Base-by-base conservation (phyloP, 1,140 invertebrate genomes). In the Drosophila biarmipes region DNA sequence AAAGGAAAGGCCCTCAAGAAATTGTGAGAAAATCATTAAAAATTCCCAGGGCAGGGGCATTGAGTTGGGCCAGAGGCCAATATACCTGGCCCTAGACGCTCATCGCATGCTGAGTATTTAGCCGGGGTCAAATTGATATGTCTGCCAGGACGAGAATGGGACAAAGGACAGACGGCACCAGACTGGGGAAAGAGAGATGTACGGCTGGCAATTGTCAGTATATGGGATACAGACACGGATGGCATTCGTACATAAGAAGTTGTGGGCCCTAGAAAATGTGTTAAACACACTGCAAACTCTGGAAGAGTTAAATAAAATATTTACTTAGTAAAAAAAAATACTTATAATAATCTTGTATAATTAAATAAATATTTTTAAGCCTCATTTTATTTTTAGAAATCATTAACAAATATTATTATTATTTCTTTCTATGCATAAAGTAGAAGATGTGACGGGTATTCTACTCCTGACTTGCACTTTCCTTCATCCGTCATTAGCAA, bases 11-110 rank as follows among this genome's bases (percentile, higher is more conserved):
- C 52, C 40, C 63, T 61, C 51, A 64, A 63, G 68, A 66, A 71
- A 73, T 73, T 77, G 67, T 80, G 53, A 62, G 73, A 75, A 87
- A 87, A 86, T 86, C 81, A 86, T 86, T 86, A 87, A 78, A 86
- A 86, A 86, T 81, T 87, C 78, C 68, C 15, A 54, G 53, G 62
- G 56, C 81, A 74, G 82, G 48, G 71, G 45, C 38, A 48, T 69
- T 46, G 24, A 63, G 63, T 66, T 63, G 62, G 52, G 63, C 51
- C 62, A 34, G 34, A 76, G 54, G 67, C 45, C 68, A 49, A 73
- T 45, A 61, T 58, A 64, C 53, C 56, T 76, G 80, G 74, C 27
- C 54, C 43, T 27, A 40, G 55, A 53, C 80, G 55, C 57, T 64
- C 56, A 37, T 67, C 80, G 75, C 77, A 86, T 72, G 68, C 61